Percentiles rank a stretch among this genome's conserved stretches.
Conservation (phyloP, 2,797 vertebrate genomes). For the Tolypeutes matacus region DNA sequence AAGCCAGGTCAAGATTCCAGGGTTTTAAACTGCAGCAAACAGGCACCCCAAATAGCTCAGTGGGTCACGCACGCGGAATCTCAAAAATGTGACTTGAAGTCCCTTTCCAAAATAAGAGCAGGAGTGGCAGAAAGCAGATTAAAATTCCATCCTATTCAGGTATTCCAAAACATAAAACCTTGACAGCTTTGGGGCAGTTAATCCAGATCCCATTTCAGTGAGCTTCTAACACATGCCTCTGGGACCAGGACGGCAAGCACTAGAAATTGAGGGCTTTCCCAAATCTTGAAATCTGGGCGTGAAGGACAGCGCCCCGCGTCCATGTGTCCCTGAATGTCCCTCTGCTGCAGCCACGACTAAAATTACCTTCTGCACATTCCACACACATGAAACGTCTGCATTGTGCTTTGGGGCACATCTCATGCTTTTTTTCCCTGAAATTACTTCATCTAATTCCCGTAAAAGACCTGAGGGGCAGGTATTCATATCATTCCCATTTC, state of each 20-base stretch:
- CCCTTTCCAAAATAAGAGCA: constrained; percentile 74
- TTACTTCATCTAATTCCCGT: neutral
- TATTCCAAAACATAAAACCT: constrained; percentile 38
- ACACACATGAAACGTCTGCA: fast-evolving
- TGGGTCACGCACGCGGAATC: constrained; percentile 29
- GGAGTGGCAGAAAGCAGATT: constrained; percentile 48
- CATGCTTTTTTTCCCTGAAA: neutral
- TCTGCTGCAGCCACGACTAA: neutral
- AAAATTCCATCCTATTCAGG: constrained; percentile 40
- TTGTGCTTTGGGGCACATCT: fast-evolving
- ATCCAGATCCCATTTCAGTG: constrained; percentile 8
- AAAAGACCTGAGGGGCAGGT: neutral
- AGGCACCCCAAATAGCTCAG: constrained; percentile 39
- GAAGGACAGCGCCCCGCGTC: neutral
- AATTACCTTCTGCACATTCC: neutral
- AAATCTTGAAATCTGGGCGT: neutral
- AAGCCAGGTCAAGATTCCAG: neutral
- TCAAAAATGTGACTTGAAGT: constrained; percentile 63
- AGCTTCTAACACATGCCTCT: neutral
- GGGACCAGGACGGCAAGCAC: neutral
- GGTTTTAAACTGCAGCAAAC: constrained; percentile 12
- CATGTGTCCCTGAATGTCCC: fast-evolving
- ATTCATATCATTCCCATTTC: neutral
- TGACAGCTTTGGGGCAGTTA: neutral
- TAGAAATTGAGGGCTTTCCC: neutral